Conservation (phyloP, 1,140 invertebrate genomes). For the Cylas formicarius region DNA sequence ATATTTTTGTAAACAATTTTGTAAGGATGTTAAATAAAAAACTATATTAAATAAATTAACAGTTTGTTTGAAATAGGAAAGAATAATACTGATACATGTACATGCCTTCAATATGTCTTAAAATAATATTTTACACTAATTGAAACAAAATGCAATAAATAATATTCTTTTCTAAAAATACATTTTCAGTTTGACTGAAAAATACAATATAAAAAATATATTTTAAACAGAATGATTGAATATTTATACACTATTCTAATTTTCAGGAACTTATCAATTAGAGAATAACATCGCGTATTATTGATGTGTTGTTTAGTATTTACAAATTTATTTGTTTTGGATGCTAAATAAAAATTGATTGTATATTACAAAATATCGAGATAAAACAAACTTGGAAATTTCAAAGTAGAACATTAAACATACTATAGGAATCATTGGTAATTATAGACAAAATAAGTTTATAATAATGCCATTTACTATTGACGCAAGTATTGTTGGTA, state of each 20-base stretch:
- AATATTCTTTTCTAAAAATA: slow-evolving; percentile 4
- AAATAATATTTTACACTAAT: slow-evolving; percentile 5
- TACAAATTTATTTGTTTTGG: too few relatives aligned
- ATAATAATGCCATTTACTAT: too few relatives aligned
- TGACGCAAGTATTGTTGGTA: too few relatives aligned
- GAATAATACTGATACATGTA: slow-evolving; percentile 25
- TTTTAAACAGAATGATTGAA: slow-evolving; percentile 4
- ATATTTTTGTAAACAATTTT: too few relatives aligned
- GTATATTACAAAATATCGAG: too few relatives aligned
- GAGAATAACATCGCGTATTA: too few relatives aligned
- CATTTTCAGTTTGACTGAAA: slow-evolving; percentile 6
- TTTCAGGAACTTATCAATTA: background rate
- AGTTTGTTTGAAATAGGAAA: slow-evolving; percentile 26
- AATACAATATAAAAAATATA: slow-evolving; percentile 8
- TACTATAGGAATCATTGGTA: too few relatives aligned
- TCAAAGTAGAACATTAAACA: too few relatives aligned
- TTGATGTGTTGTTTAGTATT: too few relatives aligned
- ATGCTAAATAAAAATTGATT: too few relatives aligned
- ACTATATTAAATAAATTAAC: slow-evolving; percentile 15
- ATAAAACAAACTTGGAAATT: too few relatives aligned
- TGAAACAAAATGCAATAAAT: slow-evolving; percentile 6
- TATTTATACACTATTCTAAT: background rate
- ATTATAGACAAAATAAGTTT: too few relatives aligned
- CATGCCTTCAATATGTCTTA: slow-evolving; percentile 6
- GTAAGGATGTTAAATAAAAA: slow-evolving; percentile 6